These are phyloP conservation scores for Drosophila sturtevanti DNA, from an alignment of 1,140 invertebrate species.

Conservation along the genomic window DNA sequence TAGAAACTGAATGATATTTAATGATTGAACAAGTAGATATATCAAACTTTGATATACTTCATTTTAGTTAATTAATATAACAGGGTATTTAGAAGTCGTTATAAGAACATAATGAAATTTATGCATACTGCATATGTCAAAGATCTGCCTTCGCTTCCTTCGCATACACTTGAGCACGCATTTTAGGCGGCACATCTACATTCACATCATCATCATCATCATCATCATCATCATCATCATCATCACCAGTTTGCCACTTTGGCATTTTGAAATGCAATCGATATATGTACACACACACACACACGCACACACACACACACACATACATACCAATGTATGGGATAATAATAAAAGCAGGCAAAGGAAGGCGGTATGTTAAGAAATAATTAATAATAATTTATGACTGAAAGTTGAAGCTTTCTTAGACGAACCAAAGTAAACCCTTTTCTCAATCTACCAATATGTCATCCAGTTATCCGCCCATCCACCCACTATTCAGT, in stretches of 20 bases:
- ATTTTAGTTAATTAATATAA: background rate
- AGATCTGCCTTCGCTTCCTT: constrained; percentile 19
- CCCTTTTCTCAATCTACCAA: no score
- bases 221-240: constrained; percentile 20
- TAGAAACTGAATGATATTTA: no score
- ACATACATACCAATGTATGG: no score
- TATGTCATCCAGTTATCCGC: background rate
- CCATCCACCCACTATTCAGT: background rate
- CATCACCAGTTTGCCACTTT: constrained; percentile 45
- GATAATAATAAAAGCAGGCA: no score
- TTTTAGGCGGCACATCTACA: constrained; percentile 16
- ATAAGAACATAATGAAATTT: background rate
- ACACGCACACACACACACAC: constrained; percentile 8
- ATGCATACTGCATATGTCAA: constrained; percentile 40
- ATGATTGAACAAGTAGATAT: no score
- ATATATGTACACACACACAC: constrained; percentile 47
- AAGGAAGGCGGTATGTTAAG: constrained; percentile 18
- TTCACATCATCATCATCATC: constrained; percentile 46
- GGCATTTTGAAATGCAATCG: constrained; percentile 54
- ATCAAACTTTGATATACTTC: no score
- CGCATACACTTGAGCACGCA: constrained; percentile 25
- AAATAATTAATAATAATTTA: constrained; percentile 29
- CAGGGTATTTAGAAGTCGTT: background rate
- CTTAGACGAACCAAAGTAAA: background rate
- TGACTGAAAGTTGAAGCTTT: constrained; percentile 5